Evolutionary conservation across 2,797 vertebrate species (phyloP).

Genomic region (Scyliorhinus canicula): DNA sequence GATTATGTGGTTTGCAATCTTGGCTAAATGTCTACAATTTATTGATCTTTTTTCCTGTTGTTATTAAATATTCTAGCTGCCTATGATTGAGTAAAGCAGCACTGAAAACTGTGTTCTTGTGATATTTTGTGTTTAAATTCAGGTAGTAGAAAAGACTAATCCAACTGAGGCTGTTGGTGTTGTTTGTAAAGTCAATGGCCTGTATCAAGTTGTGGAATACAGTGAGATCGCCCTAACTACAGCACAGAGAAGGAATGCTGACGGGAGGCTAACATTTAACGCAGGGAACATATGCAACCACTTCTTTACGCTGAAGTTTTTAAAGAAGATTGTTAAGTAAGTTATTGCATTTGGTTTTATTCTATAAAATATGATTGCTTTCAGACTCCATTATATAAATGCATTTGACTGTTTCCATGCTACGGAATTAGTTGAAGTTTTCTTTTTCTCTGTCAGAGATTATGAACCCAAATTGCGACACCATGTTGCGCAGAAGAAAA

Average conservation of each 20-base stretch:
- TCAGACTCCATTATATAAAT: too few relatives aligned
- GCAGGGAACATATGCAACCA: constrained; percentile 91
- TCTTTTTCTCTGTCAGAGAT: constrained; percentile 56
- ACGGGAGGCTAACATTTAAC: constrained; percentile 84
- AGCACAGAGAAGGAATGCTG: constrained; percentile 71
- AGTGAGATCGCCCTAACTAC: constrained; percentile 90
- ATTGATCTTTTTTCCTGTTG: not conserved
- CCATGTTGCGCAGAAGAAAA: constrained; percentile 95
- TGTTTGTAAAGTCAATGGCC: constrained; percentile 83
- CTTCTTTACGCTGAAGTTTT: constrained; percentile 81
- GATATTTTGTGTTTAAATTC: constrained; percentile 37
- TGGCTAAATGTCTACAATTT: not conserved
- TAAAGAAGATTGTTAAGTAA: constrained; percentile 82
- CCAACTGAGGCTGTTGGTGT: constrained; percentile 92
- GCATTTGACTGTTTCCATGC: not conserved
- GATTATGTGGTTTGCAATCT: not conserved
- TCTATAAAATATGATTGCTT: not conserved
- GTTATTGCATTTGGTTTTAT: constrained; percentile 40
- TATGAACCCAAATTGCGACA: constrained; percentile 83
- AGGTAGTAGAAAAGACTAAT: constrained; percentile 97
- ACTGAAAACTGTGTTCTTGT: not conserved
- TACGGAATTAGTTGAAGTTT: not conserved
- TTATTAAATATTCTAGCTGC: not conserved
- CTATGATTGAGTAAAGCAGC: not conserved
- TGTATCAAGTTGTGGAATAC: constrained; percentile 93